Base-by-base conservation (phyloP, 2,113 vertebrate species). In the Ptyas mucosa region DNA sequence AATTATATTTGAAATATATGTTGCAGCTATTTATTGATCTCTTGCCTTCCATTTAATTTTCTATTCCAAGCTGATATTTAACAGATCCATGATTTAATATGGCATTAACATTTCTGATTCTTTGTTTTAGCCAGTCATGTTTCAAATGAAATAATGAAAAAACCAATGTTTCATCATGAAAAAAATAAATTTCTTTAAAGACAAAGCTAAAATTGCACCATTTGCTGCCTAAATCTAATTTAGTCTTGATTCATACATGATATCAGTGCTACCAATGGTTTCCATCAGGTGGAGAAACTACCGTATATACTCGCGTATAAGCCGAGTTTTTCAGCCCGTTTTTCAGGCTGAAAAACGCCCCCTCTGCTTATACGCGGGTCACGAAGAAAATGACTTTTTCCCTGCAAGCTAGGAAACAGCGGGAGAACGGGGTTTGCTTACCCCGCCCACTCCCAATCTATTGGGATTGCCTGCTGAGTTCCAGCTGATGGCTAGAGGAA, bases 1-100 rank as follows among this genome's bases (percentile, higher is more conserved):
- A 86, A 93, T 34, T 86, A 26, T 90, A 92, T 51, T 89, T 85
- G 5, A 86, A 93, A 89, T 46, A 85, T 58, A 89, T 39, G 14
- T 75, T 93, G 88, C 88, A 86, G 29, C 54, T 43, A 21, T 85
- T 90, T 90, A 61, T 61, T 34, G 34, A 57, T 52, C 43, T 54
- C 1, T 0, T 7, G 12, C 26, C 87, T 93, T 88, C 81, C 23
- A 90, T 21, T 64, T 55, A 53, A 29, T 69, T 11, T 89, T 43
- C n/a, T 10, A 46, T 91, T 53, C 24, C 58, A 90, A 89, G 49
- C 21, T 87, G 55, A 34, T 90, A 93, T 29, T 93, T 51, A 93
- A 51, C 92, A 61, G 85, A 91, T 64, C 29, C 55, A 91, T 18
- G 5, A 9, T 21, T 64, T 87, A 87, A 57, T 49, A 34, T 3